Evolutionary conservation across 2,113 vertebrate genomes (phyloP), one percentile per base, ranked within the genome.

Genomic region (Glaucomys volans): DNA sequence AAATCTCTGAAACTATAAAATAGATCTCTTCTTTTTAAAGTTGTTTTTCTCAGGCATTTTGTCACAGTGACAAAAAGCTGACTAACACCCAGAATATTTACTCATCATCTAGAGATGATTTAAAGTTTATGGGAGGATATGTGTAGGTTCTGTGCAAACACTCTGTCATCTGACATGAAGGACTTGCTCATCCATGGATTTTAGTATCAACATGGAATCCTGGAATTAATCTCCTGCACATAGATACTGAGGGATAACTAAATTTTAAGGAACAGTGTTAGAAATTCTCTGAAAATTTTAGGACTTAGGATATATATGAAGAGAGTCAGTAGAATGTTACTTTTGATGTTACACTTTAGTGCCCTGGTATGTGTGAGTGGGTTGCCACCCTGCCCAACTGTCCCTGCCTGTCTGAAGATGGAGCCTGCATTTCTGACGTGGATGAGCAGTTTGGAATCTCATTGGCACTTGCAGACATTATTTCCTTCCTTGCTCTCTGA

Each of bases 301-400:
- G 32, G 47, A 35, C 5, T n/a, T 62, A 7, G 6, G 26, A 20
- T 52, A 72, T 72, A 71, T 77, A 83, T 20, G n/a, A 74, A 83
- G 64, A 37, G 17, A 50, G 37, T 80, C 17, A 44, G 37, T 64
- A 24, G 35, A 4, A 26, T 24, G 1, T 42, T 40, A 42, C 32
- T 86, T 87, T 4, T 18, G 69, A 69, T 88, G 54, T 26, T 4
- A 13, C 8, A 26, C n/a, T 74, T 93, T 35, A 57, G 24, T 28
- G 37, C 24, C 47, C 35, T 26, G 50, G 30, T 16, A 16, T 12
- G 5, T 52, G 35, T 59, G 35, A 62, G 26, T 30, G 17, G 14
- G 5, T 9, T 26, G 4, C 28, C 20, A 18, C 4, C 11, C 1
- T 1, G 0, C 35, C 37, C 26, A 30, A 22, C 24, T 35, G n/a